Percentiles rank a stretch among this genome's conserved stretches.
Evolutionary conservation across 1,140 invertebrate species (phyloP).

Genomic region (Episyrphus balteatus): DNA sequence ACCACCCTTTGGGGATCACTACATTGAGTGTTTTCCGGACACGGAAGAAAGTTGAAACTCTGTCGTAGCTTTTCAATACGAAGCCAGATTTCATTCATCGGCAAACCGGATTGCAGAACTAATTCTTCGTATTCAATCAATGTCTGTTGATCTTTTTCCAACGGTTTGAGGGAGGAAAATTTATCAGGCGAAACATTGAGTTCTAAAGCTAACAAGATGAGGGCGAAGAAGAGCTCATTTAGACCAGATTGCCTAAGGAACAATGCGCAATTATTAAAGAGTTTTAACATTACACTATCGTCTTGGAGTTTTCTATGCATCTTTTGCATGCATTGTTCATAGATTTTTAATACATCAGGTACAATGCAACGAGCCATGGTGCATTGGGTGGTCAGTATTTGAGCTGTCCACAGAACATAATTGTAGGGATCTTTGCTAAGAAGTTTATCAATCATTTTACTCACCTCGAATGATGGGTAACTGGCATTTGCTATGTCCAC

Average conservation of each 20-base stretch:
- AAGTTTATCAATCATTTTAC: slow-evolving; percentile 36
- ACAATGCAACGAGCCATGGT: slow-evolving; percentile 50
- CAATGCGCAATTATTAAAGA: slow-evolving; percentile 47
- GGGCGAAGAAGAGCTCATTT: slow-evolving; percentile 52
- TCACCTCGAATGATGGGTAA: slow-evolving; percentile 43
- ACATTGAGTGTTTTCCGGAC: slow-evolving; percentile 24
- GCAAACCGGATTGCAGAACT: slow-evolving; percentile 48
- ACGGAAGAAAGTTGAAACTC: slow-evolving; percentile 47
- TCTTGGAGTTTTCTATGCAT: slow-evolving; percentile 36
- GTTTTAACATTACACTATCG: slow-evolving; percentile 38
- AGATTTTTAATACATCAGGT: slow-evolving; percentile 43
- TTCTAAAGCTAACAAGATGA: slow-evolving; percentile 46
- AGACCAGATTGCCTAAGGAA: slow-evolving; percentile 55
- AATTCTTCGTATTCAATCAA: slow-evolving; percentile 51
- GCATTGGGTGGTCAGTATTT: slow-evolving; percentile 45
- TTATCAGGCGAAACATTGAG: slow-evolving; percentile 42
- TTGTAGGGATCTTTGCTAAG: slow-evolving; percentile 40
- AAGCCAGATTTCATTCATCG: slow-evolving; percentile 54
- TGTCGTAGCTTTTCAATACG: slow-evolving; percentile 51
- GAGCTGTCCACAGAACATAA: slow-evolving; percentile 45
- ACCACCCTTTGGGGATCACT: slow-evolving; percentile 50
- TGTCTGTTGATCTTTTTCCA: slow-evolving; percentile 40
- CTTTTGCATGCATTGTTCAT: slow-evolving; percentile 43
- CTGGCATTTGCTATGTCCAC: slow-evolving; percentile 40
- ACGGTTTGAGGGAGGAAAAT: slow-evolving; percentile 34